phyloP scores from a whole-genome alignment of 1,140 invertebrate genomes.

The Aradophagus sp. region DNA sequence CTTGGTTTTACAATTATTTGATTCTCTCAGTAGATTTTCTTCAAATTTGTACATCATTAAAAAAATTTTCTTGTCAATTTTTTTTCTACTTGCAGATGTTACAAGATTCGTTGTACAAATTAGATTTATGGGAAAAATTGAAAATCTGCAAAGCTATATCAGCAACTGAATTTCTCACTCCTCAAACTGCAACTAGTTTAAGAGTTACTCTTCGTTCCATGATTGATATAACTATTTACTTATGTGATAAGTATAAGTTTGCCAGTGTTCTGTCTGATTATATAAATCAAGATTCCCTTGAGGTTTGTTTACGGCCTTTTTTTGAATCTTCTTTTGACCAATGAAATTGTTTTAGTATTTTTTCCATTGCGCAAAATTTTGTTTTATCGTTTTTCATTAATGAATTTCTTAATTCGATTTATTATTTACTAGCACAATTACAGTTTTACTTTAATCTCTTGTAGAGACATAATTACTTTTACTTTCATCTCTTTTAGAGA shows the following conservation, averaged over 20 bases:
- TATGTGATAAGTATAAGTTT: slow-evolving; percentile 22
- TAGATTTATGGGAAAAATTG: slow-evolving; percentile 31
- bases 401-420: too few relatives aligned
- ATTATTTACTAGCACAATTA: too few relatives aligned
- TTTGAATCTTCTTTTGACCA: too few relatives aligned
- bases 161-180: slow-evolving; percentile 16
- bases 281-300: slow-evolving; percentile 49
- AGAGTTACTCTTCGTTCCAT: slow-evolving; percentile 42
- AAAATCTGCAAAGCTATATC: slow-evolving; percentile 5
- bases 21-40: too few relatives aligned
- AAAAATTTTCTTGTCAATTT: not conserved
- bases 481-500: too few relatives aligned
- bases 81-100: slow-evolving; percentile 1
- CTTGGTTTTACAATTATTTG: too few relatives aligned
- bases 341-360: too few relatives aligned
- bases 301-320: slow-evolving; percentile 38
- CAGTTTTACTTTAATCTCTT: too few relatives aligned
- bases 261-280: slow-evolving; percentile 29
- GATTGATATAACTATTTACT: slow-evolving; percentile 37
- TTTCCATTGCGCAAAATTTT: too few relatives aligned
- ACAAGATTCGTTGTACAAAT: not conserved
- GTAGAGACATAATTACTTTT: too few relatives aligned
- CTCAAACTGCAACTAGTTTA: slow-evolving; percentile 36
- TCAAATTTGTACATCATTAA: too few relatives aligned
- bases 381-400: too few relatives aligned